A percentile compares a stretch with the other conserved stretches of the same genome.
Evolutionary conservation across 53 echinoderm and acorn worm species (phyloP).

Genomic region (Stichopus horrens): DNA sequence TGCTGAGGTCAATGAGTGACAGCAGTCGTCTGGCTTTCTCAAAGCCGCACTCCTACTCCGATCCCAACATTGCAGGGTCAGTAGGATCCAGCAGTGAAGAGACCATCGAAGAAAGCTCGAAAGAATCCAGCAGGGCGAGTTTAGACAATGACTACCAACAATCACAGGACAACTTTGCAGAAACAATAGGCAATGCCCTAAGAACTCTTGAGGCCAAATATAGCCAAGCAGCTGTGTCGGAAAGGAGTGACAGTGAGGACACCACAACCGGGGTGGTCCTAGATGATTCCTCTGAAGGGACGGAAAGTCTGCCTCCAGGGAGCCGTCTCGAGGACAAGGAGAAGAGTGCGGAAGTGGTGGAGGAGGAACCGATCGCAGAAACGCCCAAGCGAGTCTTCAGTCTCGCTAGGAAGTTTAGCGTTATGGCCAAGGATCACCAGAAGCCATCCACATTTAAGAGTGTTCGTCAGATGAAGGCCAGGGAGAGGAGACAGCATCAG

Average conservation of each 20-base stretch:
- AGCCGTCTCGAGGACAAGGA: neutral
- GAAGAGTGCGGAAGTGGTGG: neutral
- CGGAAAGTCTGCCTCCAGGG: slow-evolving; percentile 17
- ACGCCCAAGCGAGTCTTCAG: slow-evolving; percentile 40
- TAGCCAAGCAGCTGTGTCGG: slow-evolving; percentile 21
- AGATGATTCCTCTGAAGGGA: slow-evolving; percentile 51
- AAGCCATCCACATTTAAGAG: slow-evolving; percentile 29
- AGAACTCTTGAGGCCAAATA: slow-evolving; percentile 71
- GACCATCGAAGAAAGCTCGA: slow-evolving; percentile 53
- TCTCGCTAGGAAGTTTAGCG: slow-evolving; percentile 65
- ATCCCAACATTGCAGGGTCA: slow-evolving; percentile 70
- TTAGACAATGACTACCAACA: slow-evolving; percentile 22
- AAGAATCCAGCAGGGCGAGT: slow-evolving; percentile 49
- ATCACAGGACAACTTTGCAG: slow-evolving; percentile 78
- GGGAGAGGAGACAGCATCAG: slow-evolving; percentile 7
- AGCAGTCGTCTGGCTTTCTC: slow-evolving; percentile 57
- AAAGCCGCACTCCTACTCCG: slow-evolving; percentile 66
- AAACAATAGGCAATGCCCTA: slow-evolving; percentile 76
- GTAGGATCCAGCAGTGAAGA: slow-evolving; percentile 37
- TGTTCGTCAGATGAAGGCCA: slow-evolving; percentile 33
- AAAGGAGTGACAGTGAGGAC: slow-evolving; percentile 50
- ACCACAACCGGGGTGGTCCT: slow-evolving; percentile 46
- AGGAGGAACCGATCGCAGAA: slow-evolving; percentile 6
- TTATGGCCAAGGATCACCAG: slow-evolving; percentile 53
- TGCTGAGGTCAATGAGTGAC: slow-evolving; percentile 70